Evolutionary conservation across 2,888 invertebrate genomes (phyloP), one percentile per base, ranked within the genome.

Genomic region (Beris chalybata): DNA sequence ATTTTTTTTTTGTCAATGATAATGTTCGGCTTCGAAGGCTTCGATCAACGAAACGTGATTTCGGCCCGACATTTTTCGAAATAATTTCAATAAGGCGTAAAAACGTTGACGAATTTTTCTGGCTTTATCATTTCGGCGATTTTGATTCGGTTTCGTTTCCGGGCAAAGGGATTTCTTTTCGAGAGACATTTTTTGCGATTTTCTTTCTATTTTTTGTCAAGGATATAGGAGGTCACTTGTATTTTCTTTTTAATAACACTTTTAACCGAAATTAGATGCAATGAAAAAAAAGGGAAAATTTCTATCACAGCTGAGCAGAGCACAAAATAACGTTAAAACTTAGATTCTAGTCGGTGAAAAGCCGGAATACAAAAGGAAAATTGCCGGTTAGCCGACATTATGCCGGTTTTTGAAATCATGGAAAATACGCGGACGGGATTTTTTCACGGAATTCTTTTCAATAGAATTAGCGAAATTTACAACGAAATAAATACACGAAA

Each of bases 11-110:
- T 45, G 50, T 61, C 50, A 59, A 32, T 43, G 52, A n/a, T 52
- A 61, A 22, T 61, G 61, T 13, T 61, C 61, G 43, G 30, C 52
- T 43, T 61, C 61, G 38, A 61, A 61, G 38, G 61, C 61, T 52
- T 61, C 61, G 29, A 61, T 50, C 22, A 61, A 52, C 5, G 61
- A 61, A n/a, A 61, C 61, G 38, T 61, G 61, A 50, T 50, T 61
- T 43, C 61, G 61, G 13, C 61, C 61, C 50, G 61, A 50, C n/a
- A 61, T 50, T 38, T 61, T 61, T 12, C 61, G 61, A 38, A 61
- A 50, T 9, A 61, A 38, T 38, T 52, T 61, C 50, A 61, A 5
- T 13, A 61, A 31, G 6, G 61, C 61, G 22, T 50, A 38, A 11
- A 61, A 47, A 22, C 52, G n/a, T 15, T 47, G 30, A 30, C 61